A percentile compares a stretch with the other conserved stretches of the same genome.
These are phyloP conservation scores for Strigamia maritima DNA, from an alignment of 2,888 invertebrate genomes.

Conservation along the genomic window DNA sequence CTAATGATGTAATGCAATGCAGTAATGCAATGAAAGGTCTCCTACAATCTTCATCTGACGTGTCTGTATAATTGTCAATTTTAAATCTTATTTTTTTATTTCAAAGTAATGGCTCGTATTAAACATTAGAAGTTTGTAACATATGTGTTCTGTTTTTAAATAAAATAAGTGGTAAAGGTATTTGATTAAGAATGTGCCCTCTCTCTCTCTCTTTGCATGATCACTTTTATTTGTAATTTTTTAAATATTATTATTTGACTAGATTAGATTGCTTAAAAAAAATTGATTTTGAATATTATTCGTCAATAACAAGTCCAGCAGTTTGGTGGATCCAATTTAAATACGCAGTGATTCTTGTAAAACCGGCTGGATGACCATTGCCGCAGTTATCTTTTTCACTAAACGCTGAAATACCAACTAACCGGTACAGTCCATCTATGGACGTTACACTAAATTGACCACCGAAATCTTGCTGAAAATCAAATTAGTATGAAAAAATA, in stretches of 20 bases:
- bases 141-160: too few relatives aligned
- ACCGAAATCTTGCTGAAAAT: constrained; percentile 20
- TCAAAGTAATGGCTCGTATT: too few relatives aligned
- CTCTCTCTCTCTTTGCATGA: too few relatives aligned
- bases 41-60: too few relatives aligned
- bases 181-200: too few relatives aligned
- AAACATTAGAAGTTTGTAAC: too few relatives aligned
- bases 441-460: constrained; percentile 26
- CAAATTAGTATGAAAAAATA: not conserved
- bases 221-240: too few relatives aligned
- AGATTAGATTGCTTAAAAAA: not conserved
- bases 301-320: not conserved
- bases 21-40: too few relatives aligned
- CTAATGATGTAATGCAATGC: too few relatives aligned
- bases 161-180: too few relatives aligned
- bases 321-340: constrained; percentile 6
- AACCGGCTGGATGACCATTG: constrained; percentile 10
- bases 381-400: constrained; percentile 2
- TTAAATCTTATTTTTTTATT: too few relatives aligned
- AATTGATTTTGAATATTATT: not conserved
- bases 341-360: constrained; percentile 17
- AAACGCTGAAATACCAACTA: constrained; percentile 33
- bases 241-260: not conserved
- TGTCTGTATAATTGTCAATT: too few relatives aligned
- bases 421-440: not conserved